A percentile compares a stretch with the other conserved stretches of the same genome.
phyloP scores from a whole-genome alignment of 2,113 vertebrate species.

The Rhagologus leucostigma region DNA sequence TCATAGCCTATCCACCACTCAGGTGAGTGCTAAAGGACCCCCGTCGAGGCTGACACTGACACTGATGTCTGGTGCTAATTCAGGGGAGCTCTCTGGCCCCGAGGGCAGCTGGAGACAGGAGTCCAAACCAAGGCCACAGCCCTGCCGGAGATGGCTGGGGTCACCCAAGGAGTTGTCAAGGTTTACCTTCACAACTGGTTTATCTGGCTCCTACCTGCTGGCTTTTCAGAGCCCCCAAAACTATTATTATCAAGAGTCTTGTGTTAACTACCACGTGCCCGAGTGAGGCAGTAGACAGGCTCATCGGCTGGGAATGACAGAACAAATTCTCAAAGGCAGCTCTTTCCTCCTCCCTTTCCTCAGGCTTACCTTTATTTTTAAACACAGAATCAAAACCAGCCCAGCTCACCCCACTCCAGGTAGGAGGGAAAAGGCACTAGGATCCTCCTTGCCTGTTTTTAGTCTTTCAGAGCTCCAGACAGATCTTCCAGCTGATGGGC shows the following conservation, averaged over 20 bases:
- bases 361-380: neutral
- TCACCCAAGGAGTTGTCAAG: neutral
- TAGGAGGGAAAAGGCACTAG: neutral
- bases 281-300: neutral
- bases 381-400: neutral
- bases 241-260: neutral
- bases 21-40: neutral
- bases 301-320: neutral
- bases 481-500: neutral
- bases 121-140: neutral
- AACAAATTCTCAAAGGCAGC: slow-evolving; percentile 17
- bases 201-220: neutral
- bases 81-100: neutral
- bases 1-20: neutral
- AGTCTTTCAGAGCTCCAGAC: neutral
- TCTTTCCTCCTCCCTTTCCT: slow-evolving; percentile 10
- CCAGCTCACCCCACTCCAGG: neutral
- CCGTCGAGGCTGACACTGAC: accelerated
- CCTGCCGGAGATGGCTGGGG: neutral
- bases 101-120: accelerated
- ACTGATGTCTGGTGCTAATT: neutral
- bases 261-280: neutral
- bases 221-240: neutral
- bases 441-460: neutral
- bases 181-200: neutral